Conservation (phyloP, 2,113 vertebrate genomes). For the Elachura formosa region DNA sequence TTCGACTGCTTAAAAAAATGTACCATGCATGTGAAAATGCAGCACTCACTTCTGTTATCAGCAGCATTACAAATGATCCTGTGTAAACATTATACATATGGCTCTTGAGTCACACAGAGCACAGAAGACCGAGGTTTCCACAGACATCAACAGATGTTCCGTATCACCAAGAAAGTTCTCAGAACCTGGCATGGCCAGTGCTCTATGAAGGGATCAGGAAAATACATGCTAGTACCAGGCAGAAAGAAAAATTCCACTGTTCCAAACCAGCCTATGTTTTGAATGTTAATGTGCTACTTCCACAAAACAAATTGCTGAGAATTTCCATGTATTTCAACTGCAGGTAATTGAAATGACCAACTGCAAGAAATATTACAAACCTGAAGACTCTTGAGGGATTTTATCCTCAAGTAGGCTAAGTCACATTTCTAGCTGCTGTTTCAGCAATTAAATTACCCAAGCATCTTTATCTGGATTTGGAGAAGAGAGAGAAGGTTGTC, state of each 20-base stretch:
- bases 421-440: neutral
- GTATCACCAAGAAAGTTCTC: neutral
- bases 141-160: neutral
- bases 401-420: neutral
- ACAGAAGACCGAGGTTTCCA: neutral
- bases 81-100: neutral
- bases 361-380: neutral
- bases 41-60: neutral
- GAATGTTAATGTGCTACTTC: neutral
- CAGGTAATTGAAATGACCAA: neutral
- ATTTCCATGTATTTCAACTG: neutral
- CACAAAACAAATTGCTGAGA: neutral
- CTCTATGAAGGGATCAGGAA: neutral
- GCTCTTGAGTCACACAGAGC: neutral
- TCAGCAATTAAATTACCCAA: neutral
- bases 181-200: neutral
- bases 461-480: neutral
- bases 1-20: neutral
- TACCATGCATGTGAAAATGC: neutral
- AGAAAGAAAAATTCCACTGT: neutral
- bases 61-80: neutral
- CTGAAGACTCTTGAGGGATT: neutral
- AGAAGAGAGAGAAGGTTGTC: neutral
- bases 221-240: neutral
- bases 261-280: neutral